Conservation (phyloP, 2,888 invertebrate genomes). For the Lepidocyrtinus sp. region DNA sequence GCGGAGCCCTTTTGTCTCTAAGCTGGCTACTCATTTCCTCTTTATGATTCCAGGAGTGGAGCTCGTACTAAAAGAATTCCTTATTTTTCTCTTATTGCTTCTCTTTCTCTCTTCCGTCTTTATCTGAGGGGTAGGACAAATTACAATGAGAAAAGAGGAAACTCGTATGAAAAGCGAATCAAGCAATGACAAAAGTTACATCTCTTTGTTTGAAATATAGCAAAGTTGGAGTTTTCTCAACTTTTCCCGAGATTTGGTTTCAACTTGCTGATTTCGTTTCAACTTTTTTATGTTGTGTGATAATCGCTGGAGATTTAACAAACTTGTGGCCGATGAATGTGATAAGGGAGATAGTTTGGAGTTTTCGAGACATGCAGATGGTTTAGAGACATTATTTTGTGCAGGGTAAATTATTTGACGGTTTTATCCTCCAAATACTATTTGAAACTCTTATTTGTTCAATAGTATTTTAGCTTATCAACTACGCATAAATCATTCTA, state of each 20-base stretch:
- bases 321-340: conserved; percentile 46
- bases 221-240: conserved; percentile 36
- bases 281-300: conserved; percentile 58
- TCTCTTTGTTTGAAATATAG: conserved; percentile 47
- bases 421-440: no score
- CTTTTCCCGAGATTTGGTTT: conserved; percentile 35
- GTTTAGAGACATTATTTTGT: not conserved
- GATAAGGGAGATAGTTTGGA: conserved; percentile 26
- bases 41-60: conserved; percentile 44
- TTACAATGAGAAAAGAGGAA: conserved; percentile 42
- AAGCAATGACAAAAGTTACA: conserved; percentile 54
- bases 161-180: conserved; percentile 39
- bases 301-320: conserved; percentile 59
- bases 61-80: conserved; percentile 37
- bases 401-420: no score
- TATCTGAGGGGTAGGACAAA: conserved; percentile 52
- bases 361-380: not conserved
- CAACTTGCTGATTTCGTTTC: conserved; percentile 54
- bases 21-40: conserved; percentile 47
- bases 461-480: no score
- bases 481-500: no score
- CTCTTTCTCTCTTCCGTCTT: not conserved
- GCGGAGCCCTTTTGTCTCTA: conserved; percentile 42
- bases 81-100: conserved; percentile 18
- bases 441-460: no score